Base-by-base conservation (phyloP, 1,140 invertebrate genomes). In the Laodelphax striatellus region DNA sequence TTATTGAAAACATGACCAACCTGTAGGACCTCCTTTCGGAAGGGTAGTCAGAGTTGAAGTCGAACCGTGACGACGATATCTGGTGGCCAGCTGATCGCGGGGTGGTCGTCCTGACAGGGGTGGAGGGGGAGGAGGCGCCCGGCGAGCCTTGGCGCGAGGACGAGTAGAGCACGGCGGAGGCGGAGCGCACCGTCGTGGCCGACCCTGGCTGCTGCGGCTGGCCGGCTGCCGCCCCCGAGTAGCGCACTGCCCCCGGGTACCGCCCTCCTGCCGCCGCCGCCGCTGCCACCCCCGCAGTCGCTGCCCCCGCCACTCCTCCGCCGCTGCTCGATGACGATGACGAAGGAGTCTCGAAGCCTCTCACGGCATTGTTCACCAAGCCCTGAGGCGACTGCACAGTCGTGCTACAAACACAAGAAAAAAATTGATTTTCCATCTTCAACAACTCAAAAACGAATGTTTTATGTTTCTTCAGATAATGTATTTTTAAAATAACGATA, bases 101-200 rank as follows among this genome's bases (percentile, higher is more conserved):
- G 24, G 60, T 44, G 14, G 57, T 62, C 9, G 61, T 62, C 13
- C 61, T 61, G 5, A 61, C 62, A 2, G 62, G 62, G n/a, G 62
- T 55, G 28, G 61, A 50, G 24, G 63, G 60, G 1, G 58, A 61
- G n/a, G 62, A 41, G 17, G 53, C 46, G 34, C 19, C 54, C 16
- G 31, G 57, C 28, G 63, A 61, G 42, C 58, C 22, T 28, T 28
- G 24, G 43, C 54, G 44, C 34, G 17, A 17, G 55, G 55, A 13
- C 42, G 19, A 19, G 56, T 58, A 22, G 9, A 38, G 34, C 34
- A 38, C 34, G 52, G 34, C 34, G 52, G 34, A 24, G 55, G 59
- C 4, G 50, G 68, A 69, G 53, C 71, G 69, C 24, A 73, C 70
- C 44, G 69, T 68, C 55, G 68, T 68, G 31, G 34, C 46, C 16